Percentiles rank a stretch among this genome's conserved stretches.
Conservation (phyloP, 2,113 vertebrate species). For the Cyanistes caeruleus region DNA sequence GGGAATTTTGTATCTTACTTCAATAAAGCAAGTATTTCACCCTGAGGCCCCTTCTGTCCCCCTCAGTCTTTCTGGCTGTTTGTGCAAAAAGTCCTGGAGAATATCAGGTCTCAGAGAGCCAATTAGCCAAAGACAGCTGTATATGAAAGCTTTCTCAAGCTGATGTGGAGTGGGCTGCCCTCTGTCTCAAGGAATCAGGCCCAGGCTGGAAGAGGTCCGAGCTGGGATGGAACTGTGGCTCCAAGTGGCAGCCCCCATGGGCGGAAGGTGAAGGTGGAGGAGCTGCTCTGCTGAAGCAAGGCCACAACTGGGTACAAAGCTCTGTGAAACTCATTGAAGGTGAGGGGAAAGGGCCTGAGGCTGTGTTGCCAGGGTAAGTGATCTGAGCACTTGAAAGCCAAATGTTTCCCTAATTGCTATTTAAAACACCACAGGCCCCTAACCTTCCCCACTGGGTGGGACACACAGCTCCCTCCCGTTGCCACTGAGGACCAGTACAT, state of each 20-base stretch:
- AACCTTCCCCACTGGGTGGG: background rate
- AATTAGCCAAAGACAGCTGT: background rate
- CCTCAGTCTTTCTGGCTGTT: background rate
- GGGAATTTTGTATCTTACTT: constrained; percentile 20
- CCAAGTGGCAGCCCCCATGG: background rate
- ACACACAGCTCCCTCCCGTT: background rate
- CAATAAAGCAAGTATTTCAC: constrained; percentile 19
- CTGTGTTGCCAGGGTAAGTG: background rate
- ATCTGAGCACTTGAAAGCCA: background rate
- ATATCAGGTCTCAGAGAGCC: constrained; percentile 20
- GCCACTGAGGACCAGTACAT: accelerated
- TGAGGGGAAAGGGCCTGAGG: background rate
- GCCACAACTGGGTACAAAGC: background rate
- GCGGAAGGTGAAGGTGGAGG: background rate
- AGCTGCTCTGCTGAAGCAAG: background rate
- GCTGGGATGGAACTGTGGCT: background rate
- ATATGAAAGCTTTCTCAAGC: background rate
- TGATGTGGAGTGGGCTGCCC: accelerated
- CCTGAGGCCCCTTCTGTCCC: background rate
- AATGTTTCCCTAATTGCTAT: background rate
- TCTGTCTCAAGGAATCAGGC: background rate
- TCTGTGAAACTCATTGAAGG: background rate
- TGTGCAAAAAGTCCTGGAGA: constrained; percentile 34
- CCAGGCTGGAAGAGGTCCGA: background rate
- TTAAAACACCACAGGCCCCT: background rate